Base-by-base conservation (phyloP, 2,888 invertebrate genomes). In the Sabatieria punctata region DNA sequence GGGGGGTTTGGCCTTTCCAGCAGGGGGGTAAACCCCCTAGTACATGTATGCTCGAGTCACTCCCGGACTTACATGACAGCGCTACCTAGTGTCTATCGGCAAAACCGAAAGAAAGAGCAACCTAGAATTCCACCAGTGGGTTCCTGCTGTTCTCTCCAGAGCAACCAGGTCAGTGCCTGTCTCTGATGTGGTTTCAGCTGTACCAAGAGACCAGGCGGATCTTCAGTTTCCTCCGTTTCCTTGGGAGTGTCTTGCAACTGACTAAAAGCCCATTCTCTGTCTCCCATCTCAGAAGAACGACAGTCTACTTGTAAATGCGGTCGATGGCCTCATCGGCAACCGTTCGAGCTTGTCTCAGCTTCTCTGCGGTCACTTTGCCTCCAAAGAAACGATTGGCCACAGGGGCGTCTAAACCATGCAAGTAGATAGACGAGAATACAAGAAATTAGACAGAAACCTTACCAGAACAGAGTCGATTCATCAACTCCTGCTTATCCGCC, bases 51-150 rank as follows among this genome's bases (percentile, higher is more conserved):
- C n/a, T n/a, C n/a, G n/a, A n/a, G n/a, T n/a, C n/a, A n/a, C n/a
- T n/a, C 15, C 30, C 30, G 8, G 15, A 8, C 8, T 15, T 30
- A 11, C 15, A 8, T 30, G 8, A 30, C 30, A 30, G 15, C 30
- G 30, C 30, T 30, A 30, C 30, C 30, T 15, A 11, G 37, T 6
- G 8, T 11, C 18, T 6, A 8, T 18, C 13, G 8, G 37, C 15
- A 11, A 37, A 19, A 6, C 37, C 8, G 19, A 43, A 43, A n/a
- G 2, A 13, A 25, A 4, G 1, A 42, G 41, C 67, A 71, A 75
- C 83, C 84, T 43, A 91, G 72, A 55, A 91, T 82, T 15, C 91
- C 91, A 1, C 88, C 86, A 0, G 84, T 82, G 44, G 77, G 78
- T 15, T 61, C 55, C 65, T 85, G 82, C n/a, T 72, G 71, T 69